A percentile compares a stretch with the other conserved stretches of the same genome.
phyloP scores from a whole-genome alignment of 2,797 vertebrate species.

The Urophycis tenuis region DNA sequence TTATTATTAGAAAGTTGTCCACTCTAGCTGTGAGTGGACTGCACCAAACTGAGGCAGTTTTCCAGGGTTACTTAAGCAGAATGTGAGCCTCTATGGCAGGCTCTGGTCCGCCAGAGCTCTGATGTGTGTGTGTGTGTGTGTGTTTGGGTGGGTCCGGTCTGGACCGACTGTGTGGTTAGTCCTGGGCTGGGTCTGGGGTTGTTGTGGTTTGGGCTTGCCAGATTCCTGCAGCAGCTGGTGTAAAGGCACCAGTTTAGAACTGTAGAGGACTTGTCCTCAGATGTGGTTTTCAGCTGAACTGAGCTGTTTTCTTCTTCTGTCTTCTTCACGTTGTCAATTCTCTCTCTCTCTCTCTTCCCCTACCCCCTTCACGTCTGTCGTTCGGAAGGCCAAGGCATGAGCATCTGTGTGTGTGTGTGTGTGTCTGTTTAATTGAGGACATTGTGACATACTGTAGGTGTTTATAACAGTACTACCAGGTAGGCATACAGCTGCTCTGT shows the following conservation, averaged over 20 bases:
- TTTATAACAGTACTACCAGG: not conserved
- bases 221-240: constrained; percentile 34
- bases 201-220: constrained; percentile 31
- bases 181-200: constrained; percentile 39
- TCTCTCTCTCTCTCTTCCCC: not conserved
- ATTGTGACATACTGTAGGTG: not conserved
- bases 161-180: constrained; percentile 43
- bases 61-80: constrained; percentile 15
- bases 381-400: not conserved
- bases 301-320: not conserved
- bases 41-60: not conserved
- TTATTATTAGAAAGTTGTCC: no score
- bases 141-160: constrained; percentile 55
- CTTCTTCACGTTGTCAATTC: not conserved
- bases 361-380: not conserved
- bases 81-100: constrained; percentile 24
- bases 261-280: not conserved
- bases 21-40: not conserved
- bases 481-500: not conserved
- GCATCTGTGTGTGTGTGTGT: not conserved
- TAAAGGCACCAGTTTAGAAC: not conserved
- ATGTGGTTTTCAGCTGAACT: not conserved
- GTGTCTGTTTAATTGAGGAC: not conserved
- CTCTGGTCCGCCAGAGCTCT: constrained; percentile 28
- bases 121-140: constrained; percentile 37